Evolutionary conservation across 2,888 invertebrate species (phyloP), one percentile per base, ranked within the genome.

Genomic region (Carabus problematicus): DNA sequence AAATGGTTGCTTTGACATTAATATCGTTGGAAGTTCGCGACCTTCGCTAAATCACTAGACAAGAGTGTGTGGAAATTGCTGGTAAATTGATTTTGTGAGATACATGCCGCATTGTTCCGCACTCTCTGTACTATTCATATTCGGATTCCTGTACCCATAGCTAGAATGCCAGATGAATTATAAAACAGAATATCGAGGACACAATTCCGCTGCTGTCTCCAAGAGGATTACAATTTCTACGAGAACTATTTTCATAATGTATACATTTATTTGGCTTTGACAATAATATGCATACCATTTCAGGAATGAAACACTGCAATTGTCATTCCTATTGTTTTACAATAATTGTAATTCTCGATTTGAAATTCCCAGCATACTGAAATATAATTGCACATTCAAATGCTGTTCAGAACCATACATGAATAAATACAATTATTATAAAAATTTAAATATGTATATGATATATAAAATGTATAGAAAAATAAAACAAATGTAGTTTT

Each of bases 131-230:
- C 29, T 12, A 59, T 59, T 59, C 42, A 45, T 42, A 12, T 18
- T 14, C 59, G 42, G 42, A 42, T 41, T 58, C 39, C 58, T 39
- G 11, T n/a, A 8, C 6, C 40, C 62, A 62, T 62, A 49, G 54
- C 52, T 11, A 41, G 41, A 63, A 63, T 63, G 42, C 52, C 63
- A 16, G 54, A 39, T 63, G 63, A 54, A 63, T 63, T 54, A 63
- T 63, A 63, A 63, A 63, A 54, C 63, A 63, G 14, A 19, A 12
- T 49, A 14, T 11, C 9, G 40, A 12, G 41, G 52, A 63, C 54
- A 63, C 54, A 63, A 54, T 54, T 54, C 41, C 29, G 49, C 47
- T 40, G 40, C 9, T 6, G 8, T 14, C n/a, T 45, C 3, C 1
- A 12, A 45, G 45, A 12, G n/a, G 45, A 45, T n/a, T n/a, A 11